A percentile compares a stretch with the other conserved stretches of the same genome.
Evolutionary conservation across 2,888 invertebrate species (phyloP).

Genomic region (Apamea crenata): DNA sequence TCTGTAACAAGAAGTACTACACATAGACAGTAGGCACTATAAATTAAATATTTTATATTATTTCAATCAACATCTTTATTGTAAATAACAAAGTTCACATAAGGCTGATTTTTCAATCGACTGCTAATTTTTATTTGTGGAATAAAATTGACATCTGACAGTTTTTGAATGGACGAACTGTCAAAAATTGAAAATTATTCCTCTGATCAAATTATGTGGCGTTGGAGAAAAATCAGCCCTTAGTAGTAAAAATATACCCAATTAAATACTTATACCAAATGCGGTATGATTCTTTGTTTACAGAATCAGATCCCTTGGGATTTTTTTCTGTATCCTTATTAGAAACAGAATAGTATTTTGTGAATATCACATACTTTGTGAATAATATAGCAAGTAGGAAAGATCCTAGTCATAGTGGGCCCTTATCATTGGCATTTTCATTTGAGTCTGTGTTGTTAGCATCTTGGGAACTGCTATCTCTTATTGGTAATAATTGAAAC

Average conservation of each 20-base stretch:
- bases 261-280: conserved; percentile 55
- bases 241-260: conserved; percentile 27
- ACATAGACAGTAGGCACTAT: background rate
- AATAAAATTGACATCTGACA: no score
- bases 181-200: no score
- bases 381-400: conserved; percentile 74
- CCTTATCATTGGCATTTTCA: conserved; percentile 72
- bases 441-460: conserved; percentile 64
- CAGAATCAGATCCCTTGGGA: conserved; percentile 41
- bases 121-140: no score
- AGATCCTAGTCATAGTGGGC: conserved; percentile 86
- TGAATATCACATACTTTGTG: conserved; percentile 79
- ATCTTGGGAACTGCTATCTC: conserved; percentile 70
- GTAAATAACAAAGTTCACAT: background rate
- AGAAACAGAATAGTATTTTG: conserved; percentile 75
- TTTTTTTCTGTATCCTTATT: conserved; percentile 24
- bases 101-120: no score
- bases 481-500: conserved; percentile 91
- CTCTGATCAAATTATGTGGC: no score
- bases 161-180: no score
- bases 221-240: background rate
- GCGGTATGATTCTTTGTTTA: conserved; percentile 37
- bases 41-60: background rate
- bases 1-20: background rate
- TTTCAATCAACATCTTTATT: background rate